Evolutionary conservation across 2,797 vertebrate species (phyloP).

Genomic region (Macroramphosus scolopax): DNA sequence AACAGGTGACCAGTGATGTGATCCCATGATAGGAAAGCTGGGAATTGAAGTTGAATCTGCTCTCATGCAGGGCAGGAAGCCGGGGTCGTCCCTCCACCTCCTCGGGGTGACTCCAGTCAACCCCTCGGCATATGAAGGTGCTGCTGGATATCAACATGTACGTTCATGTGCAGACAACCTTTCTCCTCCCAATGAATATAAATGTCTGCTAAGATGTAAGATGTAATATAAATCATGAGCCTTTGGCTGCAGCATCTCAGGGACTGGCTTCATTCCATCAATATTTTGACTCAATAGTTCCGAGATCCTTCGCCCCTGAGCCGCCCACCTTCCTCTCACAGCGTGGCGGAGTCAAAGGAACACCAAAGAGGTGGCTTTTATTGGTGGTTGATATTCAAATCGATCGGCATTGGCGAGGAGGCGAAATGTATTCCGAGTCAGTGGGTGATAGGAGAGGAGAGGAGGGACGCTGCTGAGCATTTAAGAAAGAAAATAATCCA

Average conservation of each 20-base stretch:
- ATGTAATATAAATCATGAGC: slow-evolving; percentile 49
- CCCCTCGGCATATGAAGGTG: background rate
- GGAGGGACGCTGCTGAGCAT: too few species aligned
- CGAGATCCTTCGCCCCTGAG: slow-evolving; percentile 37
- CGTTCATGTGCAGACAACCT: slow-evolving; percentile 32
- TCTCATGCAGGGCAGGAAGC: too few species aligned
- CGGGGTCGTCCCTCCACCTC: too few species aligned
- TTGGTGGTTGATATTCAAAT: slow-evolving; percentile 73
- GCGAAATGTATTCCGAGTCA: slow-evolving; percentile 45
- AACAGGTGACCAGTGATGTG: too few species aligned
- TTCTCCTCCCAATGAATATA: slow-evolving; percentile 40
- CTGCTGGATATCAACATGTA: slow-evolving; percentile 20
- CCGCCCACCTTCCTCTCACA: slow-evolving; percentile 59
- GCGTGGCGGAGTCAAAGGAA: slow-evolving; percentile 58
- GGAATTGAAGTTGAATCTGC: too few species aligned
- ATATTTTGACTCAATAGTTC: slow-evolving; percentile 70
- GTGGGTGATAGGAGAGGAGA: slow-evolving; percentile 39
- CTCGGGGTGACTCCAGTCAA: slow-evolving; percentile 16
- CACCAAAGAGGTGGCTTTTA: slow-evolving; percentile 65
- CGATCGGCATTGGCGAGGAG: slow-evolving; percentile 57
- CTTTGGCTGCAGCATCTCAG: slow-evolving; percentile 52
- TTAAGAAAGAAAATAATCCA: slow-evolving; percentile 12
- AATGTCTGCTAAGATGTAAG: slow-evolving; percentile 49
- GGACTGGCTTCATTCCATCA: slow-evolving; percentile 64
- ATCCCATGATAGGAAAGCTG: too few species aligned